Evolutionary conservation across 2,113 vertebrate species (phyloP).

Genomic region (Echinops telfairi): DNA sequence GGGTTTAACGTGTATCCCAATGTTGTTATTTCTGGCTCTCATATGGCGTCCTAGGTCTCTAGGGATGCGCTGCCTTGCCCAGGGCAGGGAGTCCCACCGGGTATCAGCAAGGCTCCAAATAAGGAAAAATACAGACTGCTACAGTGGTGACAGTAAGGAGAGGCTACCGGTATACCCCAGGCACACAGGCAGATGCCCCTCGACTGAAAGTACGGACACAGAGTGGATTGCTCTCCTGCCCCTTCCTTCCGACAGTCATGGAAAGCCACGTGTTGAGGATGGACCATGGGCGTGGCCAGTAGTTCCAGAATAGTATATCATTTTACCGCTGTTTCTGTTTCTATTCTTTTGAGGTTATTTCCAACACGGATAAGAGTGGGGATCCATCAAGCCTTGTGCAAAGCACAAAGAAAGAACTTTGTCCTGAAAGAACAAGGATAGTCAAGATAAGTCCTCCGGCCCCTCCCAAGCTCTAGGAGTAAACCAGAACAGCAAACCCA

Average conservation of each 20-base stretch:
- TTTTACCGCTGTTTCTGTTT: slow-evolving; percentile 17
- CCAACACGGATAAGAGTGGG: not conserved
- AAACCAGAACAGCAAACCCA: too few species aligned
- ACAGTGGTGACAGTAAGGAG: not conserved
- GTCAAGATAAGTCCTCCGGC: slow-evolving; percentile 15
- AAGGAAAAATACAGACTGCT: slow-evolving; percentile 59
- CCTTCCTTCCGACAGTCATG: not conserved
- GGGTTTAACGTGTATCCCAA: slow-evolving; percentile 48
- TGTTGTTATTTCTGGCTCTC: slow-evolving; percentile 57
- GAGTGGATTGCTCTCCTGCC: not conserved
- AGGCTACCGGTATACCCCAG: slow-evolving; percentile 25
- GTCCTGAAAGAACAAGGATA: not conserved
- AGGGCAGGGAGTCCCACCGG: slow-evolving; percentile 37
- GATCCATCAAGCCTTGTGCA: slow-evolving; percentile 8
- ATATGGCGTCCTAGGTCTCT: not conserved
- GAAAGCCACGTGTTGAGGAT: slow-evolving; percentile 29
- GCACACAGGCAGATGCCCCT: slow-evolving; percentile 1
- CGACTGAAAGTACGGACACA: slow-evolving; percentile 4
- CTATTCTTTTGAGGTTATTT: slow-evolving; percentile 64
- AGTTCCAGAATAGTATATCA: not conserved
- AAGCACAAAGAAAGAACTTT: slow-evolving; percentile 2
- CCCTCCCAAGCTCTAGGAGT: not conserved
- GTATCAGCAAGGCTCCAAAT: slow-evolving; percentile 53
- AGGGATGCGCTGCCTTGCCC: slow-evolving; percentile 28
- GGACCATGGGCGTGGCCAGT: not conserved